Evolutionary conservation across 1,140 invertebrate species (phyloP), one percentile per base, ranked within the genome.

Genomic region (Scaptomyza graminum): DNA sequence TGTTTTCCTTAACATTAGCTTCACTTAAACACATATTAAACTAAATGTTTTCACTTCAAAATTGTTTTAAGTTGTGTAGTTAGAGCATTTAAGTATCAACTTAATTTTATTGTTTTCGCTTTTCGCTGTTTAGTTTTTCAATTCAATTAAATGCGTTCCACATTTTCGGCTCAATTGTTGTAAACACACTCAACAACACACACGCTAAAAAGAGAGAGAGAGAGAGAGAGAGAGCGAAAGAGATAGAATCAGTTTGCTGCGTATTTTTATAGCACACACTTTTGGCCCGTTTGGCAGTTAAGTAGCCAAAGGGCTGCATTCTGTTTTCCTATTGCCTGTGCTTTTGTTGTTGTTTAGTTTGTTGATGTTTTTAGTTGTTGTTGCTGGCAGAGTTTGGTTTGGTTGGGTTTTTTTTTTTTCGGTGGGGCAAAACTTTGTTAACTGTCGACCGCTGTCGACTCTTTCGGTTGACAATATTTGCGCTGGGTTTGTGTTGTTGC

Each of bases 81-180:
- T 8, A 60, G 44, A n/a, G 59, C 15, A 63, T 60, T 56, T 34
- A 7, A 16, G 11, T n/a, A 28, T 6, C n/a, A 49, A 43, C 28
- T 41, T 0, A 28, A 43, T 31, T 39, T 5, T 1, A n/a, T 39
- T 5, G 44, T 39, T 77, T 60, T 37, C 6, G n/a, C 8, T 37
- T 59, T 52, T 28, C 9, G n/a, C 64, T 65, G 65, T 61, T 72
- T 69, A 70, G 66, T 55, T 76, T 82, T 82, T 74, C 72, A 69
- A 87, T 87, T 87, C 75, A 79, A 82, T 87, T 76, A 87, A 88
- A 82, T 73, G 79, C 69, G 72, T 76, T 64, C 72, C 59, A 79
- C 65, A 70, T 79, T 73, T 76, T 70, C 61, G 66, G 49, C 57
- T 47, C 65, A 71, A 79, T 83, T 76, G 72, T 74, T 88, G 76